phyloP scores from a whole-genome alignment of 2,797 vertebrate species.

The Sebastes miniatus region DNA sequence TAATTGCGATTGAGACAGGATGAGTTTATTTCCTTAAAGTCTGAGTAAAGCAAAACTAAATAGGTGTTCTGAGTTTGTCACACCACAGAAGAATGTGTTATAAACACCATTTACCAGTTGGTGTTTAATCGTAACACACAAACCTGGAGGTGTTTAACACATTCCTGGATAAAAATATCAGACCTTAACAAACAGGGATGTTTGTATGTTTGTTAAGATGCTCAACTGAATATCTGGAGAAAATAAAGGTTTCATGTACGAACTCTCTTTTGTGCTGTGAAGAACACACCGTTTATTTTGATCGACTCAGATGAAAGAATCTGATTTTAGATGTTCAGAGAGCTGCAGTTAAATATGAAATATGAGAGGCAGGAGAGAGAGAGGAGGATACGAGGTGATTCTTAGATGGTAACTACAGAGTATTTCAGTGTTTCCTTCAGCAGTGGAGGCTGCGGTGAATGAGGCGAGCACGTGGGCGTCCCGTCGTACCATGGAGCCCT shows the following conservation, averaged over 20 bases:
- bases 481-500: conserved; percentile 4
- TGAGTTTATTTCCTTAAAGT: too few species aligned
- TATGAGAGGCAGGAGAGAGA: not conserved
- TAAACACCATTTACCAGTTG: not conserved
- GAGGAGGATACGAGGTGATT: not conserved
- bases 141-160: not conserved
- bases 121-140: not conserved
- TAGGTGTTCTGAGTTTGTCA: too few species aligned
- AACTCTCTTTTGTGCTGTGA: not conserved
- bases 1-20: too few species aligned
- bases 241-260: not conserved
- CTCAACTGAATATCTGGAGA: not conserved
- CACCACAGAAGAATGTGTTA: too few species aligned
- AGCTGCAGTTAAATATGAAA: conserved; percentile 26
- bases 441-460: conserved; percentile 10
- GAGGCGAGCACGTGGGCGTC: conserved; percentile 25
- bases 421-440: conserved; percentile 12
- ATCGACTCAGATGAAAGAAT: not conserved
- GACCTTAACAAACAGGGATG: not conserved
- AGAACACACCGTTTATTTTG: not conserved
- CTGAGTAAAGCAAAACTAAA: too few species aligned
- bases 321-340: not conserved
- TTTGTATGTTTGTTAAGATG: not conserved
- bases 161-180: not conserved
- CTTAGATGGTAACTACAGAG: not conserved